Conservation (phyloP, 2,113 vertebrate genomes). For the Phyllostomus hastatus region DNA sequence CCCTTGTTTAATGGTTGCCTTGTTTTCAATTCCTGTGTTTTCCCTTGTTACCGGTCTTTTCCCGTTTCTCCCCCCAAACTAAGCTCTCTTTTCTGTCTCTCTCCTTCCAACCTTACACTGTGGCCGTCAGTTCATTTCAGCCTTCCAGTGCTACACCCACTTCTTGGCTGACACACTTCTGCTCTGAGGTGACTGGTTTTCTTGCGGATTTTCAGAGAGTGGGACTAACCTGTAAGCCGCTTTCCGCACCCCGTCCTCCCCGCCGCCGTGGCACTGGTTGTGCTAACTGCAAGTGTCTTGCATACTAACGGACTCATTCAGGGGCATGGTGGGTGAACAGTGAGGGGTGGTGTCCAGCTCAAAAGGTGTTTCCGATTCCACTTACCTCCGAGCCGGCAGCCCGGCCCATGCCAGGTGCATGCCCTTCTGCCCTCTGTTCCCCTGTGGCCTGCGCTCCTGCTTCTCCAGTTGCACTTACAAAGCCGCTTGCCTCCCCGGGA, state of each 20-base stretch:
- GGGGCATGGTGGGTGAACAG: conserved; percentile 63
- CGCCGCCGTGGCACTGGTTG: background rate
- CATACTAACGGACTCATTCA: conserved; percentile 66
- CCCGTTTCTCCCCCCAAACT: background rate
- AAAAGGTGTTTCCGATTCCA: background rate
- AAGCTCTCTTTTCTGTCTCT: conserved; percentile 75
- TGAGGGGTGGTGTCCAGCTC: background rate
- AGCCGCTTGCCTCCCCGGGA: background rate
- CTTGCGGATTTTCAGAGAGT: conserved; percentile 77
- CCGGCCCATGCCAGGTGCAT: conserved; percentile 1
- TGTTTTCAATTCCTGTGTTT: background rate
- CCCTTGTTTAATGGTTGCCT: background rate
- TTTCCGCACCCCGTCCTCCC: background rate
- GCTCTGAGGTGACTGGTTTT: conserved; percentile 89
- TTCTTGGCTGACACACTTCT: conserved; percentile 88
- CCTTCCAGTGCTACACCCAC: conserved; percentile 86
- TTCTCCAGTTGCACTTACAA: background rate
- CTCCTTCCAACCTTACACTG: conserved; percentile 74
- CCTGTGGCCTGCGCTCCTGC: background rate
- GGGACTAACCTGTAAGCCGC: conserved; percentile 75
- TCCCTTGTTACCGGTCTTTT: background rate
- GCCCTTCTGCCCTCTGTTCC: background rate
- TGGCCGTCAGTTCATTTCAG: conserved; percentile 87
- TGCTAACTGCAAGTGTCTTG: conserved; percentile 77
- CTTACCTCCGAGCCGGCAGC: background rate